Evolutionary conservation across 2,888 invertebrate genomes (phyloP).

Genomic region (Anthrax anthrax): DNA sequence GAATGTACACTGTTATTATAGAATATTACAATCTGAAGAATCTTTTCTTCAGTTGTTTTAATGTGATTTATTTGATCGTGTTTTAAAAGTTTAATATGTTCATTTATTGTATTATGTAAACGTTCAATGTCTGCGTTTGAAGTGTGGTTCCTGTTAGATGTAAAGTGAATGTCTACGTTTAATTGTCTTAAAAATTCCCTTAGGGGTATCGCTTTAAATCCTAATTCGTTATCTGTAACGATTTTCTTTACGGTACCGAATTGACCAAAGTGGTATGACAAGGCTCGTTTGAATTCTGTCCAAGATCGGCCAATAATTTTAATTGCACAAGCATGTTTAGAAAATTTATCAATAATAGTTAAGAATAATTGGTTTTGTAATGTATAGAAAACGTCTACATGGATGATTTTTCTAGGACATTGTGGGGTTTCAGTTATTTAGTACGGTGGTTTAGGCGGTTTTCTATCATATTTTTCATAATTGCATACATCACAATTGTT

Average conservation of each 20-base stretch:
- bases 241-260: conserved; percentile 10
- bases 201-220: conserved; percentile 11
- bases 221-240: conserved; percentile 12
- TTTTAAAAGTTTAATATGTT: background rate
- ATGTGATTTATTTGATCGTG: background rate
- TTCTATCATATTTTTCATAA: conserved; percentile 13
- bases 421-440: conserved; percentile 12
- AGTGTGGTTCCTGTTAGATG: background rate
- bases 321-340: conserved; percentile 14
- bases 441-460: conserved; percentile 4
- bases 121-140: background rate
- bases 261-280: conserved; percentile 9
- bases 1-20: conserved; percentile 1
- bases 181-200: background rate
- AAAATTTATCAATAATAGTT: conserved; percentile 16
- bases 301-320: conserved; percentile 9
- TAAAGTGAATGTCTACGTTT: background rate
- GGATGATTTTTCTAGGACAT: conserved; percentile 16
- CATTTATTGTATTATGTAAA: background rate
- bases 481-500: conserved; percentile 3
- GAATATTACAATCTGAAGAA: background rate
- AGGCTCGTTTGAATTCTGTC: conserved; percentile 8
- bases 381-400: conserved; percentile 15
- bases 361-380: conserved; percentile 12
- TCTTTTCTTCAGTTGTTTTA: background rate